These are phyloP conservation scores for Zaprionus bogoriensis DNA, from an alignment of 2,888 invertebrate species.

Conservation along the genomic window DNA sequence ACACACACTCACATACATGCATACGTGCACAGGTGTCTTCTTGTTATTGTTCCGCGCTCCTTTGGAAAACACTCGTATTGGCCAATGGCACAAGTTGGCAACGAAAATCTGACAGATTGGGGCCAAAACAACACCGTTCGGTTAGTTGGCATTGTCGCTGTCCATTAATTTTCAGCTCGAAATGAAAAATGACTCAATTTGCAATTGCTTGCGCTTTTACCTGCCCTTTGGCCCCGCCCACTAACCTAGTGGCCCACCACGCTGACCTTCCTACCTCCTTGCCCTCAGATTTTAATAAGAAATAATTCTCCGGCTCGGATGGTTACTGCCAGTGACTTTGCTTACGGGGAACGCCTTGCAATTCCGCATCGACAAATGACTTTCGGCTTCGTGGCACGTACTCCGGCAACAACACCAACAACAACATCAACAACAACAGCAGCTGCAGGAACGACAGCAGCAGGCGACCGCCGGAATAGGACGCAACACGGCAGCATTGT, in stretches of 20 bases:
- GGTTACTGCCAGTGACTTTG: slow-evolving; percentile 58
- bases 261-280: neutral
- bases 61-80: slow-evolving; percentile 26
- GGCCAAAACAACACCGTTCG: slow-evolving; percentile 45
- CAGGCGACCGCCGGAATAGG: neutral
- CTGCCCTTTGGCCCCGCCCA: slow-evolving; percentile 1
- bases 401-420: slow-evolving; percentile 23
- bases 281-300: slow-evolving; percentile 61
- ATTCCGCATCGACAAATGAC: slow-evolving; percentile 69
- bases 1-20: neutral
- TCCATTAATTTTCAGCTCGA: slow-evolving; percentile 50
- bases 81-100: slow-evolving; percentile 27
- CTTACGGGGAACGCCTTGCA: slow-evolving; percentile 67
- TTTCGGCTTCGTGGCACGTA: slow-evolving; percentile 55
- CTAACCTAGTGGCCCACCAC: neutral
- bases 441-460: too few species aligned
- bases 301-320: slow-evolving; percentile 55
- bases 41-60: too few species aligned
- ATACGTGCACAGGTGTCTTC: neutral
- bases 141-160: slow-evolving; percentile 13
- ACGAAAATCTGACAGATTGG: slow-evolving; percentile 62
- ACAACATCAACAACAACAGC: neutral
- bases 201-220: slow-evolving; percentile 41
- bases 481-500: slow-evolving; percentile 35
- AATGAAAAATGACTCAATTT: slow-evolving; percentile 76